phyloP scores from a whole-genome alignment of 2,113 vertebrate species.

The Albula goreensis region DNA sequence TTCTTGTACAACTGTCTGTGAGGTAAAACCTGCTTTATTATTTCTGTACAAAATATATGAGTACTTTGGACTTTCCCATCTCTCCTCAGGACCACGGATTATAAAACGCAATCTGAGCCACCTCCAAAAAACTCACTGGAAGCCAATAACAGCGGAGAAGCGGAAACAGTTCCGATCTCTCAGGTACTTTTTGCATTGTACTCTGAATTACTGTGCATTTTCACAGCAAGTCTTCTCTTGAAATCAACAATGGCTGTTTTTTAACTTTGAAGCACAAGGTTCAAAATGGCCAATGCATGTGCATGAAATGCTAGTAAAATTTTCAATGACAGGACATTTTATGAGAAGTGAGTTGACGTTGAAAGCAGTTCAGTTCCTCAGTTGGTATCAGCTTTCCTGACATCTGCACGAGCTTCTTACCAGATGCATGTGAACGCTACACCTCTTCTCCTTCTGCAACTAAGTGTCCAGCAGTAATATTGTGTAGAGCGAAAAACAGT shows the following conservation, averaged over 20 bases:
- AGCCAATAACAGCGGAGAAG: conserved; percentile 75
- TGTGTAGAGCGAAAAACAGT: no score
- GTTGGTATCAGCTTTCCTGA: no score
- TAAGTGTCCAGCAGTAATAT: no score
- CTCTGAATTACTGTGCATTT: background rate
- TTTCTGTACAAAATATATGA: background rate
- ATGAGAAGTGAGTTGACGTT: background rate
- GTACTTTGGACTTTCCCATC: background rate
- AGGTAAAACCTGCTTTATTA: no score
- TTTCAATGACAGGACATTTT: background rate
- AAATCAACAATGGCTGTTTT: background rate
- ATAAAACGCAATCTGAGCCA: conserved; percentile 79
- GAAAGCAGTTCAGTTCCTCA: no score
- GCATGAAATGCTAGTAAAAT: background rate
- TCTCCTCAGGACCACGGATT: conserved; percentile 82
- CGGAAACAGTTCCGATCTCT: conserved; percentile 78
- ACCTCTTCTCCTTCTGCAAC: no score
- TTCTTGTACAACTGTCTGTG: no score
- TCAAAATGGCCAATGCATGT: background rate
- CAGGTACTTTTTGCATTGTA: conserved; percentile 73
- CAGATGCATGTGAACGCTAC: no score
- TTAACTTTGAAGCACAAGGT: background rate
- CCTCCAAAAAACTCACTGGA: conserved; percentile 78
- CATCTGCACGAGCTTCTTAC: no score
- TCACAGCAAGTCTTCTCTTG: background rate